These are phyloP conservation scores for Tridacna crocea DNA, from an alignment of 2,888 invertebrate species.

Conservation along the genomic window DNA sequence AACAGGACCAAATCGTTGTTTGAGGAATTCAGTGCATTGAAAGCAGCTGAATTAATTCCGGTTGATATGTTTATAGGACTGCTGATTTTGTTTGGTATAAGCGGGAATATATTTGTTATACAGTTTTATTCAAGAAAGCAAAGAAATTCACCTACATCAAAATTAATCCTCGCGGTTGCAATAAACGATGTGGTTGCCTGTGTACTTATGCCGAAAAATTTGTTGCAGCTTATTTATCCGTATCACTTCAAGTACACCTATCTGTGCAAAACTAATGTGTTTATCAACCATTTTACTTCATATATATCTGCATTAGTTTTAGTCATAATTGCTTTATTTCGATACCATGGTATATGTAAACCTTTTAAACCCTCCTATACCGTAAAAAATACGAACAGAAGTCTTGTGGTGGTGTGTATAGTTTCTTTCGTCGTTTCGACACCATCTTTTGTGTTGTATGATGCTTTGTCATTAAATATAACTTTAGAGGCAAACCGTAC, in stretches of 20 bases:
- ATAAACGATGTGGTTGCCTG: neutral
- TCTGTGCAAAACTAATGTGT: slow-evolving; percentile 15
- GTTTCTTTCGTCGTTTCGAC: neutral
- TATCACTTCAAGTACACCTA: neutral
- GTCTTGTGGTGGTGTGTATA: neutral
- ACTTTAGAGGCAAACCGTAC: neutral
- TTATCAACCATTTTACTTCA: neutral
- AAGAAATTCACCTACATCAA: neutral
- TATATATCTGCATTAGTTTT: neutral
- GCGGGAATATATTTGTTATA: slow-evolving; percentile 3
- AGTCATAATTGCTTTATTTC: slow-evolving; percentile 3
- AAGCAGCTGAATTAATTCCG: slow-evolving; percentile 8
- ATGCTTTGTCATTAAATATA: slow-evolving; percentile 1
- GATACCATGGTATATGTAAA: slow-evolving; percentile 4
- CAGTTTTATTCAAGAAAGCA: slow-evolving; percentile 1
- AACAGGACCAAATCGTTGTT: too few relatives aligned
- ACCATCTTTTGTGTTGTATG: neutral
- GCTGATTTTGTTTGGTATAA: slow-evolving; percentile 1
- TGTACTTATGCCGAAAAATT: slow-evolving; percentile 12
- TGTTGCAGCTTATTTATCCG: neutral
- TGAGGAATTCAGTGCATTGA: neutral
- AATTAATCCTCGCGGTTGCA: slow-evolving; percentile 12
- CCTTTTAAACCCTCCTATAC: neutral
- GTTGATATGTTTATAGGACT: neutral
- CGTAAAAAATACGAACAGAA: neutral